Percentiles rank a stretch among this genome's conserved stretches.
Conservation (phyloP, 1,140 invertebrate genomes). For the Drosophila melanica region DNA sequence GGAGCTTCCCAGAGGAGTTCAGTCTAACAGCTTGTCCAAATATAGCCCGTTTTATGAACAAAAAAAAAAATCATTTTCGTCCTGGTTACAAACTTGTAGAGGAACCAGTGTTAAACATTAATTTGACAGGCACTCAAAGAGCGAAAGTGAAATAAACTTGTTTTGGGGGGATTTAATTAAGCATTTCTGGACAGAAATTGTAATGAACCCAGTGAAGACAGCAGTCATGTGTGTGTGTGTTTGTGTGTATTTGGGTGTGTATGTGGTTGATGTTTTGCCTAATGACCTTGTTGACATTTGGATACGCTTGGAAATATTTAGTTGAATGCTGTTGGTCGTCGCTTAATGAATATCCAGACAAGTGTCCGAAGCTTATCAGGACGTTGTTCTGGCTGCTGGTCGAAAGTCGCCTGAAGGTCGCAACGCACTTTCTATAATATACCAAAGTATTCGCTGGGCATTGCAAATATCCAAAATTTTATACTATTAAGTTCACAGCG, state of each 20-base stretch:
- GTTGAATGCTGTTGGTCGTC: slow-evolving; percentile 36
- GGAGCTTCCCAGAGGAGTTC: slow-evolving; percentile 3
- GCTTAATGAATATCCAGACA: slow-evolving; percentile 65
- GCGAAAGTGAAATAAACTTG: slow-evolving; percentile 60
- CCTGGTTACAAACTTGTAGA: slow-evolving; percentile 30
- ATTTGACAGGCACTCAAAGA: slow-evolving; percentile 58
- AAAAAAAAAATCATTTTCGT: slow-evolving; percentile 66
- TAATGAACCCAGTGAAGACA: not conserved
- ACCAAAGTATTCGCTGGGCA: slow-evolving; percentile 12
- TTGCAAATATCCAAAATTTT: slow-evolving; percentile 11
- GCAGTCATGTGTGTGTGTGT: not conserved
- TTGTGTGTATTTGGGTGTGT: not conserved
- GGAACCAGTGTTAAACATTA: slow-evolving; percentile 52
- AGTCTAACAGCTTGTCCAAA: slow-evolving; percentile 42
- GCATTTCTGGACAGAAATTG: slow-evolving; percentile 51
- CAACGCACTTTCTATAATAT: slow-evolving; percentile 2
- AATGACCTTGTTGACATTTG: slow-evolving; percentile 62
- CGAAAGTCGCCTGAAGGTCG: slow-evolving; percentile 59
- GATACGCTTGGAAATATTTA: slow-evolving; percentile 51
- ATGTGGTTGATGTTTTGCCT: slow-evolving; percentile 16
- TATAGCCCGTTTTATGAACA: slow-evolving; percentile 40
- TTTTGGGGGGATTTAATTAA: slow-evolving; percentile 68
- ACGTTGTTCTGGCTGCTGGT: slow-evolving; percentile 9
- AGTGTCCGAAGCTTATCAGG: slow-evolving; percentile 37
- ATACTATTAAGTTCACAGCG: slow-evolving; percentile 16